Percentiles rank a stretch among this genome's conserved stretches.
Evolutionary conservation across 37 sponge, comb jelly and placozoan genomes (phyloP).

Genomic region (Sycon ciliatum): DNA sequence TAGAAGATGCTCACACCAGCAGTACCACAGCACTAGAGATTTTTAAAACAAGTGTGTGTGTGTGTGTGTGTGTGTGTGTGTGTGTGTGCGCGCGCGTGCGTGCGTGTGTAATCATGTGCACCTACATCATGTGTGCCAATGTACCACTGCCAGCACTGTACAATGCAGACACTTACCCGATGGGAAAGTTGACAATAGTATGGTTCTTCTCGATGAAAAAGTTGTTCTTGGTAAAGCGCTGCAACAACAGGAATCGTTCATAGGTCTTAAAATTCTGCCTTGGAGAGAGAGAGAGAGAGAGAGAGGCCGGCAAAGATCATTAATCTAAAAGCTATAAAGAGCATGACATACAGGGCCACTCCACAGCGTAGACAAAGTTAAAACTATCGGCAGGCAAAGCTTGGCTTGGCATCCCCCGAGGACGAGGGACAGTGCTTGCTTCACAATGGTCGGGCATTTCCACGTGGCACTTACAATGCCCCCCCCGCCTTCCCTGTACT

Average conservation of each 20-base stretch:
- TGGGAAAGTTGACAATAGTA: conserved; percentile 97
- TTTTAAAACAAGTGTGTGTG: too few relatives aligned
- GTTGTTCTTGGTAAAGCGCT: conserved; percentile 93
- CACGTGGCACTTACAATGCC: too few relatives aligned
- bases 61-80: background rate
- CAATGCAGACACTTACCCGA: conserved; percentile 41
- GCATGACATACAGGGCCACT: background rate
- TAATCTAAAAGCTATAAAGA: background rate
- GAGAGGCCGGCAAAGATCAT: background rate
- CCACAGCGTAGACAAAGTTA: too few relatives aligned
- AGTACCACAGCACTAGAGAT: too few relatives aligned
- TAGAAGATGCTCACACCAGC: too few relatives aligned
- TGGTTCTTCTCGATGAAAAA: conserved; percentile 97
- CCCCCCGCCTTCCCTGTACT: too few relatives aligned
- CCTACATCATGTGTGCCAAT: background rate
- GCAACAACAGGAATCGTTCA: background rate
- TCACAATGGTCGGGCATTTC: too few relatives aligned
- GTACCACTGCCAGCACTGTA: background rate
- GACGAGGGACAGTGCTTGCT: too few relatives aligned
- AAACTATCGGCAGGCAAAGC: too few relatives aligned
- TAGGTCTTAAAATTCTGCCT: background rate
- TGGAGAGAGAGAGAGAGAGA: background rate
- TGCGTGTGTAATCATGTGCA: too few relatives aligned
- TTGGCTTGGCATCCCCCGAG: too few relatives aligned
- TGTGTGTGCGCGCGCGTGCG: background rate